phyloP scores from a whole-genome alignment of 2,797 vertebrate genomes.

The Antennarius maculatus region DNA sequence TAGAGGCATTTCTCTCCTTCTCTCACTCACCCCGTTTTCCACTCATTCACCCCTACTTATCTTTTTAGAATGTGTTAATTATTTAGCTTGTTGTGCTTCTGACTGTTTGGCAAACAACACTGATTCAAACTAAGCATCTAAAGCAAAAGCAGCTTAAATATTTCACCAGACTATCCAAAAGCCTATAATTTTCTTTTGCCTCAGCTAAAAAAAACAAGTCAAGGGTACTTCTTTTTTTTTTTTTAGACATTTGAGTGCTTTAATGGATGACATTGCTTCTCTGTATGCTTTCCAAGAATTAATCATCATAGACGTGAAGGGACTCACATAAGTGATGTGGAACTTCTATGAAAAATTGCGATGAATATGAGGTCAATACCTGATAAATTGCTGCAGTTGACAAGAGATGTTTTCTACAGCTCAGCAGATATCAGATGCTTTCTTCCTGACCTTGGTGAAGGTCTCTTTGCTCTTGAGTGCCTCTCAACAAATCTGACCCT shows the following conservation, averaged over 20 bases:
- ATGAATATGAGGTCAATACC: slow-evolving; percentile 59
- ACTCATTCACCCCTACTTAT: slow-evolving; percentile 57
- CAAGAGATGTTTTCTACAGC: slow-evolving; percentile 41
- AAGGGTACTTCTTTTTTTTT: slow-evolving; percentile 20
- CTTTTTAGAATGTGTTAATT: slow-evolving; percentile 77
- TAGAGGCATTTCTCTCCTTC: slow-evolving; percentile 41
- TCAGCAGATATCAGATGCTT: slow-evolving; percentile 62
- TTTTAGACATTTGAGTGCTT: slow-evolving; percentile 17
- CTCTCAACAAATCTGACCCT: slow-evolving; percentile 61
- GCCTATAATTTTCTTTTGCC: slow-evolving; percentile 29
- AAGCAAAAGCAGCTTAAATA: slow-evolving; percentile 55
- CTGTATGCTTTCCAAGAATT: slow-evolving; percentile 50
- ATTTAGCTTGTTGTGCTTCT: slow-evolving; percentile 66
- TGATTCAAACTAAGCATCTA: slow-evolving; percentile 52
- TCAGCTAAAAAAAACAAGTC: slow-evolving; percentile 51
- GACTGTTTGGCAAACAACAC: slow-evolving; percentile 55
- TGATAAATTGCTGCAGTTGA: slow-evolving; percentile 58
- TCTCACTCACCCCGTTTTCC: slow-evolving; percentile 4
- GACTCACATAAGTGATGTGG: slow-evolving; percentile 52
- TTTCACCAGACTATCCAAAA: slow-evolving; percentile 57
- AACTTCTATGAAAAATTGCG: slow-evolving; percentile 63
- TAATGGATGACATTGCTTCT: slow-evolving; percentile 49
- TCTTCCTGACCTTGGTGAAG: slow-evolving; percentile 66
- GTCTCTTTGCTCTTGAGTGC: slow-evolving; percentile 55
- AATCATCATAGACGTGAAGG: slow-evolving; percentile 64